A percentile compares a stretch with the other conserved stretches of the same genome.
phyloP scores from a whole-genome alignment of 1,140 invertebrate genomes.

The Drosophila seguyi region DNA sequence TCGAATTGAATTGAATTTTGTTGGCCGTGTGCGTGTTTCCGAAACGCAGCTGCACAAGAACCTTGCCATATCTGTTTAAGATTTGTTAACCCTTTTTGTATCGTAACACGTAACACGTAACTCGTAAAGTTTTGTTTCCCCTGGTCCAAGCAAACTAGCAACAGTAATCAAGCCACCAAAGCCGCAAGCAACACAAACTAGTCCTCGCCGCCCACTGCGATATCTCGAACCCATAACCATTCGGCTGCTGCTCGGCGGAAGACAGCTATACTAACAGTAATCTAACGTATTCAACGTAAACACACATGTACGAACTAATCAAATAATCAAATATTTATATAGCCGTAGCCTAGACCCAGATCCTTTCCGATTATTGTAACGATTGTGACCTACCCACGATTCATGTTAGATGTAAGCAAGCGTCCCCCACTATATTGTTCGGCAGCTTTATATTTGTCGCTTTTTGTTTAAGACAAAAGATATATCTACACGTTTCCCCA shows the following conservation, averaged over 20 bases:
- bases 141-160: constrained; percentile 74
- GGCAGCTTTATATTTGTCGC: constrained; percentile 45
- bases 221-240: constrained; percentile 57
- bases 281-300: constrained; percentile 73
- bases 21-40: constrained; percentile 60
- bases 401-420: constrained; percentile 60
- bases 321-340: constrained; percentile 77
- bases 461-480: constrained; percentile 53
- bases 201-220: constrained; percentile 62
- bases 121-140: constrained; percentile 40
- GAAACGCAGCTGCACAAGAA: constrained; percentile 64
- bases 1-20: constrained; percentile 68
- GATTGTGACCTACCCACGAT: constrained; percentile 49
- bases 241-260: constrained; percentile 72
- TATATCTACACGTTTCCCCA: not conserved
- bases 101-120: constrained; percentile 17
- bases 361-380: constrained; percentile 48
- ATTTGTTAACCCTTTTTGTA: constrained; percentile 52
- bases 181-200: constrained; percentile 69
- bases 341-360: constrained; percentile 60
- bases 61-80: constrained; percentile 78
- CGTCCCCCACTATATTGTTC: constrained; percentile 32
- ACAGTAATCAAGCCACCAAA: constrained; percentile 65
- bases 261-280: constrained; percentile 67
- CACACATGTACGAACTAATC: constrained; percentile 62